Evolutionary conservation across 2,888 invertebrate species (phyloP), one percentile per base, ranked within the genome.

Genomic region (Ctenicera cuprea): DNA sequence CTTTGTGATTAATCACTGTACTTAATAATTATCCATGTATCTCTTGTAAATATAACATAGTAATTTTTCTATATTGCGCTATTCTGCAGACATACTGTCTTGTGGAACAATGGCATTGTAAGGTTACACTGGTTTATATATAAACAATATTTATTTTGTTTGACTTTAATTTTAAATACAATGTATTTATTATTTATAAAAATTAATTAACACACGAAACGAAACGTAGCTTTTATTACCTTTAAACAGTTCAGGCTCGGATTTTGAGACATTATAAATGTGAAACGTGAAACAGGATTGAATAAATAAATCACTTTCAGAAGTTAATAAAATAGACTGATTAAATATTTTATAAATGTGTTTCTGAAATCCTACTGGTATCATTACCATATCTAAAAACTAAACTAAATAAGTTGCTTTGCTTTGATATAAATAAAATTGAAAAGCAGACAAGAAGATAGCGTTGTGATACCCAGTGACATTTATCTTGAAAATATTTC

Each of bases 401-500:
- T n/a, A n/a, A n/a, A n/a, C n/a, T n/a, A n/a, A n/a, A n/a, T n/a
- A n/a, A n/a, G n/a, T n/a, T n/a, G n/a, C n/a, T n/a, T n/a, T n/a
- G n/a, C n/a, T n/a, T 48, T 9, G 9, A 18, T 20, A 48, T 14
- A 18, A 14, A 16, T 11, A 9, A 11, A 48, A 18, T 2, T 26
- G 26, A 5, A 48, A 20, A 9, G 20, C 48, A 48, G 16, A 48
- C 5, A 7, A 20, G 16, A 20, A 9, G 20, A 48, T 4, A 38
- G n/a, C 11, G 43, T 45, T 45, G 14, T 45, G 16, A 16, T 14
- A 5, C 43, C n/a, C 43, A 45, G 3, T 14, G 43, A 48, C 48
- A 48, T 48, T 48, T 48, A 48, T 48, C 48, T 48, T 48, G 48
- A 48, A 16, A 18, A 48, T 18, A 18, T 18, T 48, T 48, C 48